Conservation (phyloP, 64 coral and sea anemone species). For the Montipora capricornis region DNA sequence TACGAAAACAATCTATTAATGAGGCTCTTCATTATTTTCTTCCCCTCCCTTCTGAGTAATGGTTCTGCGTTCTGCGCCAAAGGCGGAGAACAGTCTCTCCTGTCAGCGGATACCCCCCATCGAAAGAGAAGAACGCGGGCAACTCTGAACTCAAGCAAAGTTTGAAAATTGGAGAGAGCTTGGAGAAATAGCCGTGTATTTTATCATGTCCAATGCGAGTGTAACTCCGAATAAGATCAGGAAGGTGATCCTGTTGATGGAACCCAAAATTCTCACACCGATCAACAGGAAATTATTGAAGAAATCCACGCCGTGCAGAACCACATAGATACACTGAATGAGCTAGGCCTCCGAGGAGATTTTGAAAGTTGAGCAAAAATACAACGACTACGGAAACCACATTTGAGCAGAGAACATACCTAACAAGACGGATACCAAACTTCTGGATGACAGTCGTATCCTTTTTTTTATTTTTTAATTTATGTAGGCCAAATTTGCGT, state of each 20-base stretch:
- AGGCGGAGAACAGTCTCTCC: not conserved
- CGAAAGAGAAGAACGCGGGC: constrained; percentile 67
- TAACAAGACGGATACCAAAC: constrained; percentile 93
- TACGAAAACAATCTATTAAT: too few relatives aligned
- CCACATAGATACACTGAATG: constrained; percentile 96
- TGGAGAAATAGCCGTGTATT: constrained; percentile 60
- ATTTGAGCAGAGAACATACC: constrained; percentile 94
- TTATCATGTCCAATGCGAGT: constrained; percentile 88
- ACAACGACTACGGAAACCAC: constrained; percentile 91
- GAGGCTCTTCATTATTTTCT: too few relatives aligned
- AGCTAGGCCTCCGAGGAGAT: constrained; percentile 99
- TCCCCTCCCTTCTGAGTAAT: not conserved
- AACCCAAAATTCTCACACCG: constrained; percentile 77
- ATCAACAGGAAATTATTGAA: constrained; percentile 97
- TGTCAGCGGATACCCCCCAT: constrained; percentile 77
- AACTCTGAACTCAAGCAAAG: constrained; percentile 61
- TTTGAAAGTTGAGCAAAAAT: constrained; percentile 98
- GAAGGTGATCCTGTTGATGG: constrained; percentile 86
- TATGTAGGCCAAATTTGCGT: not conserved
- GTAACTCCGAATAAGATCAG: constrained; percentile 91
- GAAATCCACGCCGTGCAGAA: constrained; percentile 96
- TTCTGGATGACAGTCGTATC: constrained; percentile 99
- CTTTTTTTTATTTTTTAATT: constrained; percentile 54
- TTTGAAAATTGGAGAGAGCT: constrained; percentile 67
- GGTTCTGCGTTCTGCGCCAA: not conserved